Base-by-base conservation (phyloP, 2,797 vertebrate species). In the Danio aesculapii region DNA sequence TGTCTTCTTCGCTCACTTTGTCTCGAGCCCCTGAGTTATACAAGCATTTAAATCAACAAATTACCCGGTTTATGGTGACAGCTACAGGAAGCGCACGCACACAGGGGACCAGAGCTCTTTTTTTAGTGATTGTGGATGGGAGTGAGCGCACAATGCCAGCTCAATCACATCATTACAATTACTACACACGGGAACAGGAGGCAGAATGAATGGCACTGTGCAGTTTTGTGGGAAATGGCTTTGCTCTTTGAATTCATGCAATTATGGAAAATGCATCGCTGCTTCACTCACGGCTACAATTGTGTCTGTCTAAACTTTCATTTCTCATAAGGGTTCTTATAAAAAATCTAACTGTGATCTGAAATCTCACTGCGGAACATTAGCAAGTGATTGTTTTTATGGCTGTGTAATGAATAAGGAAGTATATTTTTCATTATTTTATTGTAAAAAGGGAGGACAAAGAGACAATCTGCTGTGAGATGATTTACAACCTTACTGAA, bases 211-310 rank as follows among this genome's bases (percentile, higher is more conserved):
- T 67, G 43, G 41, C 4, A 5, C 43, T 74, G 57, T 49, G 57
- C 19, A 69, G 17, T 77, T 77, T 30, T 30, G 58, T 16, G 43
- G 64, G 44, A 77, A 77, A 77, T 68, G 19, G 75, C 53, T 77
- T 17, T 68, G 43, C 21, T 69, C 75, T 68, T 69, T 68, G 53
- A 77, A 77, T 68, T 43, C 10, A 11, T 58, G 64, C 46, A 69
- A 77, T 77, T 77, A 68, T 59, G 50, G 43, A 77, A 67, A 59
- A 68, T 39, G 49, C 14, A 69, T 69, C 67, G 57, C 62, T 67
- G 13, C 62, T 77, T 53, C 13, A 16, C 63, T 68, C 50, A 12
- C 43, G 39, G 8, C 14, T 63, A 17, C 12, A 39, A 57, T 21
- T 67, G 14, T 58, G 30, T 47, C 44, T 62, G 17, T 77, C 14